phyloP scores from a whole-genome alignment of 2,113 vertebrate genomes.

The Pelvicachromis taeniatus region DNA sequence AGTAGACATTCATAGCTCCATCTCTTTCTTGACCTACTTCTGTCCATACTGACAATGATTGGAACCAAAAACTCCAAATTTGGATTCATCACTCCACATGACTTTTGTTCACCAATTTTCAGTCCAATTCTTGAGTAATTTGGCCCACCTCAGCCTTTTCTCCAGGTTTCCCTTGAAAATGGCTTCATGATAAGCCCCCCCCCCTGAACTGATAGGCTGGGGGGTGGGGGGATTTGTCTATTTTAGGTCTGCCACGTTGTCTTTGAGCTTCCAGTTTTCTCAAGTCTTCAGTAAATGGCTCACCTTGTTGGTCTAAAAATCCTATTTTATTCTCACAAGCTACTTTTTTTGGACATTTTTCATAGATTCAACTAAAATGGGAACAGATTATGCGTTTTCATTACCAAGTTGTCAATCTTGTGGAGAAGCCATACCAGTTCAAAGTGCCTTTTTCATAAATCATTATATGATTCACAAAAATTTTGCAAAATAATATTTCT shows the following conservation, averaged over 20 bases:
- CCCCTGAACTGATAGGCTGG: too few relatives aligned
- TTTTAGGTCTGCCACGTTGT: too few relatives aligned
- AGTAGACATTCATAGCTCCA: not conserved
- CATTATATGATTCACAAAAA: not conserved
- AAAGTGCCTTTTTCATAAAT: not conserved
- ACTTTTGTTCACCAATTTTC: not conserved
- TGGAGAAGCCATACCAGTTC: not conserved
- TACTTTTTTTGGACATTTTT: not conserved
- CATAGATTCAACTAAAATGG: not conserved
- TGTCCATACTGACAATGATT: accelerated
- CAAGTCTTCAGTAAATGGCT: not conserved
- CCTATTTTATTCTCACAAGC: not conserved
- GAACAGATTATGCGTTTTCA: not conserved
- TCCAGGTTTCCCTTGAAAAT: not conserved
- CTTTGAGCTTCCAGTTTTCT: not conserved
- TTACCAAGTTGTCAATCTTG: not conserved
- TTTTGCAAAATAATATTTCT: not conserved
- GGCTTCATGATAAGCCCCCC: not conserved
- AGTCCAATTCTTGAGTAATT: not conserved
- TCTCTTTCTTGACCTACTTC: not conserved
- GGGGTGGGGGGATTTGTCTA: too few relatives aligned
- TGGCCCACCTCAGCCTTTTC: not conserved
- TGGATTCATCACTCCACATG: not conserved
- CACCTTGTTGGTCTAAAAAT: not conserved
- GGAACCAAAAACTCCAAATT: not conserved